Base-by-base conservation (phyloP, 2,797 vertebrate species). In the Momotus momota region DNA sequence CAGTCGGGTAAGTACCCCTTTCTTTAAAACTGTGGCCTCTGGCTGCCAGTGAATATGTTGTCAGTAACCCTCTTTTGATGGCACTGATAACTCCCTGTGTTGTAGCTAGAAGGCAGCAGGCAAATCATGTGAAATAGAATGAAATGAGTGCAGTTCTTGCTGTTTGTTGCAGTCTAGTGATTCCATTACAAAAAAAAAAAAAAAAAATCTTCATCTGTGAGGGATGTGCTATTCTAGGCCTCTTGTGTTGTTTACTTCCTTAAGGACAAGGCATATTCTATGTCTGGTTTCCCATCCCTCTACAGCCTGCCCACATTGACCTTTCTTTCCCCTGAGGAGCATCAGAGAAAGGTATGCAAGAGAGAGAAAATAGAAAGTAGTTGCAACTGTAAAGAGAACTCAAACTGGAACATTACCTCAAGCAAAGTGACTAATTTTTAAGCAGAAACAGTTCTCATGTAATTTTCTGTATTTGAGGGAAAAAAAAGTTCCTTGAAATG, bases 391-490 rank as follows among this genome's bases (percentile, higher is more conserved):
- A 43, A 82, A 77, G 40, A 77, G 51, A 46, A 51, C 51, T 25
- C 9, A 33, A 51, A 70, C 54, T 5, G 25, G 29, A 88, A 16
- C 11, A 7, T 61, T 41, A 43, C 10, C 7, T 70, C 29, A 27
- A 66, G 49, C 3, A 0, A 89, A 85, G 19, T 46, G 7, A 65
- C 41, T 33, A 7, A 12, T 73, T 83, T 79, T 62, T 23, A 29
- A 94, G 51, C 25, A 84, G 92, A 88, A 95, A 86, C 90, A 88
- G 60, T 58, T 12, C 27, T 94, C 31, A 31, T 81, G 67, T 57
- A 77, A 33, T 83, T 78, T 65, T 87, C 46, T 93, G n/a, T 48
- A 60, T 94, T 86, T 86, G 72, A 72, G 66, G 35, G 0, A 18
- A 2, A 38, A 57, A 86, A 55, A 35, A 1, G 0, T 72, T 86